Percentiles rank a stretch among this genome's conserved stretches.
phyloP scores from a whole-genome alignment of 2,888 invertebrate genomes.

The Sarcophaga subvicina region DNA sequence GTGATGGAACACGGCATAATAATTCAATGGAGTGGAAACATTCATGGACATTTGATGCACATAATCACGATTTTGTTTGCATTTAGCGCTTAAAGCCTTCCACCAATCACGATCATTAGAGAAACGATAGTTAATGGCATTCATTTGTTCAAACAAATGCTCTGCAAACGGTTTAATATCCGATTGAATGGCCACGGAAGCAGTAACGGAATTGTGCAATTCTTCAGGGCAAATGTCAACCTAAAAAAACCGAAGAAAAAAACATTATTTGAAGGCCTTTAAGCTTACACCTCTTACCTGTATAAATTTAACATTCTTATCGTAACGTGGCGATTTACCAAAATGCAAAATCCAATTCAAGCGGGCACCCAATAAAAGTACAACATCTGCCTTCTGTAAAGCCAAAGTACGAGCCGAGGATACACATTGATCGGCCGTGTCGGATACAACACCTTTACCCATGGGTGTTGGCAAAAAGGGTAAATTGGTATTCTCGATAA shows the following conservation, averaged over 20 bases:
- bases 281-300: slow-evolving; percentile 82
- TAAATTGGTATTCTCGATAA: slow-evolving; percentile 88
- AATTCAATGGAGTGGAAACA: slow-evolving; percentile 91
- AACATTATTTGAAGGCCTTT: background rate
- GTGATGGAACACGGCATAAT: slow-evolving; percentile 95
- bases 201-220: slow-evolving; percentile 93
- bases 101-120: slow-evolving; percentile 88
- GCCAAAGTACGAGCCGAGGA: slow-evolving; percentile 93
- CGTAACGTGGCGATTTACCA: slow-evolving; percentile 93
- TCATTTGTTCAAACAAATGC: slow-evolving; percentile 85
- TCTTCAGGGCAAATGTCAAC: slow-evolving; percentile 95
- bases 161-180: slow-evolving; percentile 90
- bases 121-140: slow-evolving; percentile 84
- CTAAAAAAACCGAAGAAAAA: slow-evolving; percentile 37
- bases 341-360: slow-evolving; percentile 99
- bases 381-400: slow-evolving; percentile 92
- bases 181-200: slow-evolving; percentile 91
- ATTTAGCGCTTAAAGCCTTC: slow-evolving; percentile 87
- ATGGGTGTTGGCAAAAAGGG: slow-evolving; percentile 98
- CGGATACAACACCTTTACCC: slow-evolving; percentile 93
- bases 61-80: slow-evolving; percentile 88
- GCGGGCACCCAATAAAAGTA: slow-evolving; percentile 94
- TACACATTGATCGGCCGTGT: slow-evolving; percentile 88
- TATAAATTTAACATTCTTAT: slow-evolving; percentile 92
- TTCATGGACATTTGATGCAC: slow-evolving; percentile 87